These are phyloP conservation scores for Piprites chloris DNA, from an alignment of 2,113 vertebrate species.

Conservation along the genomic window DNA sequence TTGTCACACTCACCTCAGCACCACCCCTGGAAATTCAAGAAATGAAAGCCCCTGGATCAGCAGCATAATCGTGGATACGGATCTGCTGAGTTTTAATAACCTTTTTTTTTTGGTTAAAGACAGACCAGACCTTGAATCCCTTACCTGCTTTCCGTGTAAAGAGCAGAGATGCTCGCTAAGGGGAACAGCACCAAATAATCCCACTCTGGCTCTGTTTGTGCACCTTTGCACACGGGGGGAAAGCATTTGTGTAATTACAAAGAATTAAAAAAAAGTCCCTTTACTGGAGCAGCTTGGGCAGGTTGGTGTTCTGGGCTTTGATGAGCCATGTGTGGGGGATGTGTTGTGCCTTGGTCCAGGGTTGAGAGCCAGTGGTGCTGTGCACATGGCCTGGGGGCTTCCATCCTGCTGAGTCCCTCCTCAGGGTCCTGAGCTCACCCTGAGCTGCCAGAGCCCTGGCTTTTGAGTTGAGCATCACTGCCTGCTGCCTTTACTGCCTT, in stretches of 20 bases:
- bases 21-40: background rate
- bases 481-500: background rate
- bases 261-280: background rate
- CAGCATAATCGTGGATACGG: background rate
- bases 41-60: background rate
- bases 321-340: fast-evolving
- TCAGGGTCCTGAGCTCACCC: background rate
- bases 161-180: background rate
- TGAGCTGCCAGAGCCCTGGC: fast-evolving
- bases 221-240: fast-evolving
- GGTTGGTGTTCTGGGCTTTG: fast-evolving
- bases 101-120: background rate
- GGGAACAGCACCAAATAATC: background rate
- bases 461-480: fast-evolving
- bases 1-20: background rate
- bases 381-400: background rate
- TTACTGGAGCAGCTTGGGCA: background rate
- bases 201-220: background rate
- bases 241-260: background rate
- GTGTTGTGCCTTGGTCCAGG: background rate
- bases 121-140: background rate
- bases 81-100: background rate
- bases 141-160: background rate
- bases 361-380: background rate
- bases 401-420: background rate